phyloP scores from a whole-genome alignment of 2,888 invertebrate genomes.

The Uropetala carovei region DNA sequence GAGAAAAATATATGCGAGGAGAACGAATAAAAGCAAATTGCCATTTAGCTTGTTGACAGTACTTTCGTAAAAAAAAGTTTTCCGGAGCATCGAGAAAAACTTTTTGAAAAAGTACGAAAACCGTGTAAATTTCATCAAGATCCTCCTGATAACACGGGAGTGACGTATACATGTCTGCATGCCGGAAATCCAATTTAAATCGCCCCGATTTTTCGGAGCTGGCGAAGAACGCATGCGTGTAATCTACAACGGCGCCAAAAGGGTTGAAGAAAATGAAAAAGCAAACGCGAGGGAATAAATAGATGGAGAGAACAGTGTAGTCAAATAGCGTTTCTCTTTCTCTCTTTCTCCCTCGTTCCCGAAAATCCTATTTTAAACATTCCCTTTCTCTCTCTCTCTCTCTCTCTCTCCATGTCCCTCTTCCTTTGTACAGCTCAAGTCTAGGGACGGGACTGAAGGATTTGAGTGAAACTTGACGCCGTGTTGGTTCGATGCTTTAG shows the following conservation, averaged over 20 bases:
- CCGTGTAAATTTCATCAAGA: neutral
- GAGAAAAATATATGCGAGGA: too few species aligned
- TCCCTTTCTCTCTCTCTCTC: neutral
- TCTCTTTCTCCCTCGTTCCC: neutral
- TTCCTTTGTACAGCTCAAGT: neutral
- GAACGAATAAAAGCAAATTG: too few species aligned
- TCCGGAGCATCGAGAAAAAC: neutral
- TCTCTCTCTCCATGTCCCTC: neutral
- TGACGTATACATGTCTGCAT: neutral
- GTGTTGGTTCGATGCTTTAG: neutral
- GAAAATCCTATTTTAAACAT: neutral
- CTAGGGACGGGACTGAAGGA: neutral
- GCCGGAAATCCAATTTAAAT: neutral
- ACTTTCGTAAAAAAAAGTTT: too few species aligned
- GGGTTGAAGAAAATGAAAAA: neutral
- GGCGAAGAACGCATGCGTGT: neutral
- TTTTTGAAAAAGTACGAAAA: neutral
- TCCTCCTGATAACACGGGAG: neutral
- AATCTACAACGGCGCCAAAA: neutral
- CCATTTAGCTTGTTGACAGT: too few species aligned
- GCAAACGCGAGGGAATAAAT: neutral
- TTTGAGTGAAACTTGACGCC: neutral
- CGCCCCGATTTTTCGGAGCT: neutral
- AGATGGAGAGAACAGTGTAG: conserved; percentile 24
- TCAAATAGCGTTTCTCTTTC: neutral